phyloP scores from a whole-genome alignment of 2,888 invertebrate species.

The Dorcus hopei region DNA sequence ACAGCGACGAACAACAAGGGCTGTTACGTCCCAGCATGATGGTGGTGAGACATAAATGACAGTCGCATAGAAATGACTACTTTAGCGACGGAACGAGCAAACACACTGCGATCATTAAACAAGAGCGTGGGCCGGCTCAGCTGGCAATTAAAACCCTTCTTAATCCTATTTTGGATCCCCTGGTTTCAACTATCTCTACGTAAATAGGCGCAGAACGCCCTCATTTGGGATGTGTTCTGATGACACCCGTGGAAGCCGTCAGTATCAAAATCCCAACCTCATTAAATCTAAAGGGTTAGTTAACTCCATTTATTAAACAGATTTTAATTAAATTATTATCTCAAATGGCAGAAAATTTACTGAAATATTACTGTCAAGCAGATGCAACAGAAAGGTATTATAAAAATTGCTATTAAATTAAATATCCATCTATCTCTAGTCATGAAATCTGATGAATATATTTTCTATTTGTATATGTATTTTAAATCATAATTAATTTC shows the following conservation, averaged over 20 bases:
- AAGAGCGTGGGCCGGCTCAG: constrained; percentile 34
- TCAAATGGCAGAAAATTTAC: too few relatives aligned
- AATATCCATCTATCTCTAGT: too few relatives aligned
- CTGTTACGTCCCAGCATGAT: neutral
- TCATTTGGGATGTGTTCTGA: constrained; percentile 5
- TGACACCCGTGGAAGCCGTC: constrained; percentile 10
- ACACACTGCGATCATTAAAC: constrained; percentile 38
- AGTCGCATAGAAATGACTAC: constrained; percentile 38
- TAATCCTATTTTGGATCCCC: constrained; percentile 36
- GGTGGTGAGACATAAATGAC: constrained; percentile 27
- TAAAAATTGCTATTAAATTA: too few relatives aligned
- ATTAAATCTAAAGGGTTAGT: constrained; percentile 18
- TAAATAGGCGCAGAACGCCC: constrained; percentile 1
- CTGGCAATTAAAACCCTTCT: constrained; percentile 39
- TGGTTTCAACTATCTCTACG: constrained; percentile 8
- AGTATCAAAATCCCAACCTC: constrained; percentile 16
- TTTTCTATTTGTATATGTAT: too few relatives aligned
- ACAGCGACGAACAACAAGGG: neutral
- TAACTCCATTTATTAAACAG: neutral
- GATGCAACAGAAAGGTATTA: too few relatives aligned
- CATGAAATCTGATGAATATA: too few relatives aligned
- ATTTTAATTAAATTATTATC: too few relatives aligned
- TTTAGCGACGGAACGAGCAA: constrained; percentile 36
- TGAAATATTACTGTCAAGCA: too few relatives aligned
- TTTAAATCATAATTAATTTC: too few relatives aligned